Evolutionary conservation across 2,113 vertebrate species (phyloP), one percentile per base, ranked within the genome.

Genomic region (Plecotus auritus): DNA sequence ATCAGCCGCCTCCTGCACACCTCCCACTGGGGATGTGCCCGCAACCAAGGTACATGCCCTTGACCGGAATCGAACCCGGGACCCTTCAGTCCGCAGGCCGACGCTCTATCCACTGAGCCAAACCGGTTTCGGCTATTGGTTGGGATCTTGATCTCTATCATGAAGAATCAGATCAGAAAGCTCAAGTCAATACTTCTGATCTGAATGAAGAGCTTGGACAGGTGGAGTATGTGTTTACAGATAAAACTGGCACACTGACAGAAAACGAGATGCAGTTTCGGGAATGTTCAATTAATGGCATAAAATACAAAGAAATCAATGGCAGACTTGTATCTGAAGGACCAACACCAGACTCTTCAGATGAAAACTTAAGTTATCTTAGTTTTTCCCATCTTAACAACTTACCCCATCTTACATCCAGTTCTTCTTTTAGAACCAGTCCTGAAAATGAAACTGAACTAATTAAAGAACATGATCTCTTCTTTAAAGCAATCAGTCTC

Each of bases 201-300:
- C 99, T 99, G 91, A 99, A 99, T 94, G 99, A 99, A 97, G 99
- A 99, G 95, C 98, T 99, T 91, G 99, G 99, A 28, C 99, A 99
- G 99, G 99, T 99, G 94, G 99, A 99, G 84, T 99, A 99, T 69
- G 99, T 99, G 85, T 99, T 99, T 93, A 99, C 99, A 77, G 99
- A 99, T 98, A 99, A 99, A 98, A 99, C 99, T 0, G 99, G 99
- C 47, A 99, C 99, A 1, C 97, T 99, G 87, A 99, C 99, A n/a
- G 99, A 99, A 98, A 99, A 99, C 73, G 99, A 99, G 98, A 99
- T 99, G 99, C 99, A 99, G 32, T 99, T 99, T 98, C 99, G 99
- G 2, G 99, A 99, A 96, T 99, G 99, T 96, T 99, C 99, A 72
- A 99, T 99, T 97, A 99, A 99, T 88, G 99, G 99, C 84, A 96